These are phyloP conservation scores for Gonatopus flavifemur DNA, from an alignment of 1,140 invertebrate species.

Conservation along the genomic window DNA sequence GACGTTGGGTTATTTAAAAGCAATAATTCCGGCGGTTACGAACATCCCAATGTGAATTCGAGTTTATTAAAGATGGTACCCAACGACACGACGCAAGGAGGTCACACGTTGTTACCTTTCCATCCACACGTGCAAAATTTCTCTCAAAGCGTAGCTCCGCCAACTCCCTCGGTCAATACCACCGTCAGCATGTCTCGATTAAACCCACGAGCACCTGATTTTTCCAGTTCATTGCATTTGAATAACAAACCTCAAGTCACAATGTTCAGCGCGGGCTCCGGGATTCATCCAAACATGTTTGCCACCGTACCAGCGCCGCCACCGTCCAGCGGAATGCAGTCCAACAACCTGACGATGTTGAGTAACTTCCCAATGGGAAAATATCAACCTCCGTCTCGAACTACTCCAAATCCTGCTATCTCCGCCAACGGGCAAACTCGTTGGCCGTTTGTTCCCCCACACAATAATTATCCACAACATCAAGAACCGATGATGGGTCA, in stretches of 20 bases:
- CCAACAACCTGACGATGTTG: slow-evolving; percentile 47
- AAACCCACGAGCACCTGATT: slow-evolving; percentile 87
- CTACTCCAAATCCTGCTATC: slow-evolving; percentile 21
- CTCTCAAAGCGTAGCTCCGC: slow-evolving; percentile 49
- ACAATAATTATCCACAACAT: slow-evolving; percentile 46
- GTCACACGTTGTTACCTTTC: slow-evolving; percentile 42
- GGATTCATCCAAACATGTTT: slow-evolving; percentile 50
- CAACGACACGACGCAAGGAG: slow-evolving; percentile 41
- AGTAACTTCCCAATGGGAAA: slow-evolving; percentile 48
- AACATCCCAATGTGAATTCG: slow-evolving; percentile 48
- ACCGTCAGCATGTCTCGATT: slow-evolving; percentile 71
- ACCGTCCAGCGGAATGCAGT: slow-evolving; percentile 55
- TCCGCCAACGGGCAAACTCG: slow-evolving; percentile 41
- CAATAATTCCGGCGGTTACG: slow-evolving; percentile 38
- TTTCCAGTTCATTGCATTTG: slow-evolving; percentile 62
- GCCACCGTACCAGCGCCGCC: slow-evolving; percentile 47
- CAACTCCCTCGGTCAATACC: slow-evolving; percentile 49
- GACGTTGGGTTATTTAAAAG: slow-evolving; percentile 40
- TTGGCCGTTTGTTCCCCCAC: slow-evolving; percentile 47
- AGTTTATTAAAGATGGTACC: slow-evolving; percentile 55
- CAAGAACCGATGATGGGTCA: slow-evolving; percentile 50
- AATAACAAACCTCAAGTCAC: slow-evolving; percentile 54
- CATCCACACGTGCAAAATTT: slow-evolving; percentile 54
- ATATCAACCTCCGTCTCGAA: slow-evolving; percentile 39
- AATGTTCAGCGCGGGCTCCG: slow-evolving; percentile 49